phyloP scores from a whole-genome alignment of 2,113 vertebrate genomes.

The Synchiropus splendidus region DNA sequence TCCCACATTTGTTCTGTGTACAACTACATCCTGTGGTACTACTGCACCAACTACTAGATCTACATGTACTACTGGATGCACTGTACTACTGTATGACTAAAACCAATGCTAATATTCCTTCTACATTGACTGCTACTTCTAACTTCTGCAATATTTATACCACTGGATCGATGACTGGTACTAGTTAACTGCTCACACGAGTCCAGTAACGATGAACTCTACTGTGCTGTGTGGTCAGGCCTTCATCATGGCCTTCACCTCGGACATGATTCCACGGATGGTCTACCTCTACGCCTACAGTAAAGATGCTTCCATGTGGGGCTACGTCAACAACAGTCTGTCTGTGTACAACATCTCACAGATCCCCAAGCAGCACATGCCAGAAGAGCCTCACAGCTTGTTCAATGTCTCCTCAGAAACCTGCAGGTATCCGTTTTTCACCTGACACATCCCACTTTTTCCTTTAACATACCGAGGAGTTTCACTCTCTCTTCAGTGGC shows the following conservation, averaged over 20 bases:
- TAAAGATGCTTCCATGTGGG: constrained; percentile 58
- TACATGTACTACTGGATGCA: too few relatives aligned
- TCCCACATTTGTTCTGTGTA: too few relatives aligned
- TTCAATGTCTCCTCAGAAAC: constrained; percentile 50
- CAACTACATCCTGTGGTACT: too few relatives aligned
- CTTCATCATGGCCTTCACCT: constrained; percentile 95
- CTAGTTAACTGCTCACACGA: too few relatives aligned
- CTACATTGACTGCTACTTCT: too few relatives aligned
- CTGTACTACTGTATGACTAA: too few relatives aligned
- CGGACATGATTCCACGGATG: constrained; percentile 94
- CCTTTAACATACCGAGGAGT: too few relatives aligned
- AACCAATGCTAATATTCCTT: too few relatives aligned
- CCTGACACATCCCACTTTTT: background rate
- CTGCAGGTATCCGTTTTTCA: constrained; percentile 87
- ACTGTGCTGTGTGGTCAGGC: constrained; percentile 64
- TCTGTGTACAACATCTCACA: constrained; percentile 77
- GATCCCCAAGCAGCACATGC: constrained; percentile 58
- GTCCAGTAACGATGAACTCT: too few relatives aligned
- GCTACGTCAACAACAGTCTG: constrained; percentile 86
- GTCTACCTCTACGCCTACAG: constrained; percentile 83
- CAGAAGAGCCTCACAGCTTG: constrained; percentile 48
- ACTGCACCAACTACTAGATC: too few relatives aligned
- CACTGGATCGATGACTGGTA: too few relatives aligned
- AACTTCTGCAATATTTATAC: background rate
- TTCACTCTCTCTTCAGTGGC: too few relatives aligned